Conservation (phyloP, 2,797 vertebrate species). For the Halcyon leucocephala region DNA sequence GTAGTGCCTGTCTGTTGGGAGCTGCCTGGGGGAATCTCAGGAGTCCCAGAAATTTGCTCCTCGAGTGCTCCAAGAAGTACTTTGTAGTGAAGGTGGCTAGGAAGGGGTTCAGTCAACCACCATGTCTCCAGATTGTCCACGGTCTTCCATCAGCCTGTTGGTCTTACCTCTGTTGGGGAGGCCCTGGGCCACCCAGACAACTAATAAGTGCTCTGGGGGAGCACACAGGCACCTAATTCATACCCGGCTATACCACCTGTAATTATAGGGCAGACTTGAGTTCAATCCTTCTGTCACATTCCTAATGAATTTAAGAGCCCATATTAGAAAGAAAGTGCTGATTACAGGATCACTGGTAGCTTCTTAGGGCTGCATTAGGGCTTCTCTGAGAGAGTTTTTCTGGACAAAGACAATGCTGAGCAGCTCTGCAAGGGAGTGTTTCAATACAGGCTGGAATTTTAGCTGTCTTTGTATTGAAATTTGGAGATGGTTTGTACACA, state of each 20-base stretch:
- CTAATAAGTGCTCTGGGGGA: not conserved
- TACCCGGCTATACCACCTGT: not conserved
- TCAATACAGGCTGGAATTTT: constrained; percentile 27
- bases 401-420: constrained; percentile 24
- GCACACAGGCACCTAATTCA: not conserved
- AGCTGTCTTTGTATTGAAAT: constrained; percentile 21
- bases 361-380: not conserved
- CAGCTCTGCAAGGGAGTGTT: constrained; percentile 21
- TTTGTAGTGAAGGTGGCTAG: not conserved
- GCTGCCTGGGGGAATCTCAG: not conserved
- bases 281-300: not conserved
- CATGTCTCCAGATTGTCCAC: not conserved
- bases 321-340: constrained; percentile 20
- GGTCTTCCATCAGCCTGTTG: not conserved
- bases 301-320: not conserved
- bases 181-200: not conserved
- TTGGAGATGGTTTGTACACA: not conserved
- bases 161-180: not conserved
- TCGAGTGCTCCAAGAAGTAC: not conserved
- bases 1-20: not conserved
- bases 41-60: not conserved
- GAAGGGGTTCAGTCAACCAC: not conserved
- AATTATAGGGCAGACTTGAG: not conserved
- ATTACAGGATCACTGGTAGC: not conserved
- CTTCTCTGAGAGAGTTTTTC: not conserved